Evolutionary conservation across 2,888 invertebrate species (phyloP).

Genomic region (Diploptera punctata): DNA sequence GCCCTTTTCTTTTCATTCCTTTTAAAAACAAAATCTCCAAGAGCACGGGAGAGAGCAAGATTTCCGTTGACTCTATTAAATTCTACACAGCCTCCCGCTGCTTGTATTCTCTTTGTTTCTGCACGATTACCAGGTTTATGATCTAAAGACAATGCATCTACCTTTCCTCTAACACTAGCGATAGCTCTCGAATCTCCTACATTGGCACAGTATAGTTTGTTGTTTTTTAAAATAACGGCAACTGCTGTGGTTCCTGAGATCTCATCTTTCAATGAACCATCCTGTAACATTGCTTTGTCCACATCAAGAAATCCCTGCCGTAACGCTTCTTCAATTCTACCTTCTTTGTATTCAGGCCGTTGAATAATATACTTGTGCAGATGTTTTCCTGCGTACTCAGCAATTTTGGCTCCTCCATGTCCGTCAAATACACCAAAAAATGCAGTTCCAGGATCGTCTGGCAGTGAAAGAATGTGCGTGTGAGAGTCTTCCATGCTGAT

Average conservation of each 20-base stretch:
- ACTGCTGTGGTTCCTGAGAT: slow-evolving; percentile 96
- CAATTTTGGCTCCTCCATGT: slow-evolving; percentile 88
- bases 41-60: slow-evolving; percentile 91
- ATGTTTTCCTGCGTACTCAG: slow-evolving; percentile 94
- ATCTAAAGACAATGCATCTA: slow-evolving; percentile 82
- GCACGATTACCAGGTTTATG: slow-evolving; percentile 94
- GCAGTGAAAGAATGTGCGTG: slow-evolving; percentile 90
- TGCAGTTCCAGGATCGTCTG: slow-evolving; percentile 90
- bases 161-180: slow-evolving; percentile 82
- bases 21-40: slow-evolving; percentile 98
- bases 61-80: slow-evolving; percentile 98
- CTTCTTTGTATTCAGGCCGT: slow-evolving; percentile 81
- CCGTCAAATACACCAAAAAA: slow-evolving; percentile 99
- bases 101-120: slow-evolving; percentile 85
- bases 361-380: slow-evolving; percentile 90
- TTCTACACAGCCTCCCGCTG: slow-evolving; percentile 98
- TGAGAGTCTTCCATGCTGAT: slow-evolving; percentile 99
- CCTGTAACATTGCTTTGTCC: slow-evolving; percentile 91
- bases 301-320: slow-evolving; percentile 84
- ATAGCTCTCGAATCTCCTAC: slow-evolving; percentile 97
- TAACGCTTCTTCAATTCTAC: slow-evolving; percentile 50
- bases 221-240: slow-evolving; percentile 82
- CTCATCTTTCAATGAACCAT: slow-evolving; percentile 87
- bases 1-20: slow-evolving; percentile 82
- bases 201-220: slow-evolving; percentile 90